Percentiles rank a stretch among this genome's conserved stretches.
These are phyloP conservation scores for Drosophila prostipennis DNA, from an alignment of 2,888 invertebrate genomes.

Conservation along the genomic window DNA sequence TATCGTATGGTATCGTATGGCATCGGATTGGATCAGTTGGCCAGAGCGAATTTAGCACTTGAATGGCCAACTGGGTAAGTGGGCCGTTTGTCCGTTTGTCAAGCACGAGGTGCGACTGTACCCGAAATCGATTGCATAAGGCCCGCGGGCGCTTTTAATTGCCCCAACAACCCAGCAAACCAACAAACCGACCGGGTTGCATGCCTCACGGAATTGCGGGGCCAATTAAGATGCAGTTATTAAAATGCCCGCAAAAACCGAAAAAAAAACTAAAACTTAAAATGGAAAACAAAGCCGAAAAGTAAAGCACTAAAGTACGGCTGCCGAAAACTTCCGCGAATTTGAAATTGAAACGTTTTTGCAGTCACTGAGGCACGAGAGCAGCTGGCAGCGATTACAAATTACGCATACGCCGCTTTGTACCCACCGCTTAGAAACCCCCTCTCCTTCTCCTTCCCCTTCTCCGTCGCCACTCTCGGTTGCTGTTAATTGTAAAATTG, in stretches of 20 bases:
- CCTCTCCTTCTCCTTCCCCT: not conserved
- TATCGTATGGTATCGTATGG: not conserved
- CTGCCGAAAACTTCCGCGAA: slow-evolving; percentile 43
- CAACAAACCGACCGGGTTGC: slow-evolving; percentile 52
- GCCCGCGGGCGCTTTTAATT: slow-evolving; percentile 34
- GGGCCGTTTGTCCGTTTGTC: slow-evolving; percentile 44
- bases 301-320: slow-evolving; percentile 2
- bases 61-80: slow-evolving; percentile 50
- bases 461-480: no score
- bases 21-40: slow-evolving; percentile 10
- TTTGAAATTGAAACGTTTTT: slow-evolving; percentile 72
- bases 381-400: slow-evolving; percentile 58
- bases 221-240: slow-evolving; percentile 50
- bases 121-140: slow-evolving; percentile 44
- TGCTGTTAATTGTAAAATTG: slow-evolving; percentile 57
- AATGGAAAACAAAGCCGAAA: slow-evolving; percentile 1
- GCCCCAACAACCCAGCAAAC: not conserved
- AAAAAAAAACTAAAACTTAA: slow-evolving; percentile 1
- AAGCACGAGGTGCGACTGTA: slow-evolving; percentile 45
- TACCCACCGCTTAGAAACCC: slow-evolving; percentile 34
- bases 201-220: slow-evolving; percentile 68
- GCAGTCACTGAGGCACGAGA: slow-evolving; percentile 79
- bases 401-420: slow-evolving; percentile 77
- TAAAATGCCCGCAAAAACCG: slow-evolving; percentile 28
- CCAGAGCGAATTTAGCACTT: slow-evolving; percentile 45